Evolutionary conservation across 2,113 vertebrate genomes (phyloP), one percentile per base, ranked within the genome.

Genomic region (Heliornis fulica): DNA sequence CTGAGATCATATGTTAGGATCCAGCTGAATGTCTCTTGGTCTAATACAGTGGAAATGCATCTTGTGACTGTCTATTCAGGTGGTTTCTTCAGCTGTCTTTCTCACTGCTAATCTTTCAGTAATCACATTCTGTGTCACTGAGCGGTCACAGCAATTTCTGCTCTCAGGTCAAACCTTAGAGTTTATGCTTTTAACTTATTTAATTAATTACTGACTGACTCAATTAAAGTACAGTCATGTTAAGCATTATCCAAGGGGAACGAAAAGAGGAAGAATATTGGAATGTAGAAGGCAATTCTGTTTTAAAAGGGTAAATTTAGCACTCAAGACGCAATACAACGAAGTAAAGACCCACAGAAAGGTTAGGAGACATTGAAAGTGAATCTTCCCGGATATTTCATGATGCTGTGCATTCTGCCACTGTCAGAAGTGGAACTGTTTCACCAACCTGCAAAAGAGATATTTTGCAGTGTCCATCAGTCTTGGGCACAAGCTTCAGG

Each of bases 1-100:
- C 64, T 93, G 63, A 91, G 77, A 91, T 87, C 93, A 95, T 97
- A 93, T 97, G 96, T 84, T 94, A 91, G 91, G 78, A 71, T 90
- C 56, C 96, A 94, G 61, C 68, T 96, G 74, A 34, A 60, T 94
- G 54, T 74, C 29, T 76, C 54, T 57, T 81, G 46, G 41, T 94
- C 86, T 95, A 96, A 93, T 26, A 88, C 66, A 77, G 63, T 97
- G 36, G 87, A 96, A 97, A 97, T 74, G 29, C 36, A 83, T 92
- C 84, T 94, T 89, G 66, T 90, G 72, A 76, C 78, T 93, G 11
- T 87, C 32, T 82, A 89, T 90, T 96, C 3, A 9, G 66, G 81
- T 82, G 57, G 36, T 96, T 97, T 96, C 78, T 93, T 94, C 82
- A 92, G 66, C 69, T 96, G 56, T 46, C 60, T 93, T 94, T 95